Evolutionary conservation across 2,113 vertebrate genomes (phyloP), one percentile per base, ranked within the genome.

Genomic region (Epinephelus fuscoguttatus): DNA sequence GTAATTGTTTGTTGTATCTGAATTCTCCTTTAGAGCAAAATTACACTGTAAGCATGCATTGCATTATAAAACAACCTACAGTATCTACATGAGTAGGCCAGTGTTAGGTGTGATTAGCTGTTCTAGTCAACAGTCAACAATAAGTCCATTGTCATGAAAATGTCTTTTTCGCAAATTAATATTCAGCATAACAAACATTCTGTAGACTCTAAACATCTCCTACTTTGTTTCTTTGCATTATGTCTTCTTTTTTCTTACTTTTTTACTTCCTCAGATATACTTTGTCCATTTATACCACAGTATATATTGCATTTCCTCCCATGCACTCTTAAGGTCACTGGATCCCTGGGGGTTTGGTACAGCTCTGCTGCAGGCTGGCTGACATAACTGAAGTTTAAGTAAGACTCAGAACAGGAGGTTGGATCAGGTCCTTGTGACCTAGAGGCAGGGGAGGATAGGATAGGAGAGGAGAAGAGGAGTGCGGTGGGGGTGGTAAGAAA

Each of bases 341-440:
- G 15, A 78, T 90, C 90, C 91, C 88, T 17, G n/a, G 85, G 79
- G 91, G 67, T 86, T 80, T 60, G 49, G 27, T 25, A 42, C 67
- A 85, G 75, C 79, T 74, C 84, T 62, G 63, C 73, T 86, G 49
- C 78, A 66, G 87, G 85, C 79, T 4, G n/a, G 61, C 81, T 76
- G 82, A 89, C 85, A 88, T 85, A 82, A 86, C 71, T 81, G 30
- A 90, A 81, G 82, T 90, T 93, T 91, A 91, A 91, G 70, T 90
- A 90, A 91, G 81, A 88, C 69, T 86, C 74, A 21, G 62, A 78
- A 88, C 70, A 90, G 75, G 72, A 82, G 88, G 81, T 74, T 60
- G 56, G 72, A 86, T 75, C 50, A 21, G 50, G 75, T 89, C 52
- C 62, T 42, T 53, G 30, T 89, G 86, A 88, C 87, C 84, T 59